phyloP scores from a whole-genome alignment of 2,797 vertebrate genomes.

The Leptoclinus maculatus region DNA sequence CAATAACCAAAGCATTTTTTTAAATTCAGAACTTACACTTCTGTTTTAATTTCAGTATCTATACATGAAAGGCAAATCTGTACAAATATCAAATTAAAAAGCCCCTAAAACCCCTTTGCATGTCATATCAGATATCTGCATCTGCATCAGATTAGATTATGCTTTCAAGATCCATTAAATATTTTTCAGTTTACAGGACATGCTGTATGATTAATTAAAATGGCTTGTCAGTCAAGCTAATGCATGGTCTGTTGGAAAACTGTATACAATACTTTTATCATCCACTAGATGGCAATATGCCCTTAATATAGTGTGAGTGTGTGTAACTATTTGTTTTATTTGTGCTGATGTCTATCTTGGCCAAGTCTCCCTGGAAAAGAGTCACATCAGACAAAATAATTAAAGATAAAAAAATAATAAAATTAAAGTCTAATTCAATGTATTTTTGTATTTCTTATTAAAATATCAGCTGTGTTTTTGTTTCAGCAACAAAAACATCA shows the following conservation, averaged over 20 bases:
- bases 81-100: not conserved
- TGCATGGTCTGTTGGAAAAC: slow-evolving; percentile 2
- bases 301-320: not conserved
- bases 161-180: not conserved
- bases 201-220: not conserved
- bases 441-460: not conserved
- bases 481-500: not conserved
- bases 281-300: slow-evolving; percentile 68
- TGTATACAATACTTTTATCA: not conserved
- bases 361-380: not conserved
- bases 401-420: not conserved
- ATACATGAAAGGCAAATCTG: not conserved
- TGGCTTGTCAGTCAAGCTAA: not conserved
- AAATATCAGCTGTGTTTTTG: not conserved
- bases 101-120: not conserved
- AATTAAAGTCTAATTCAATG: not conserved
- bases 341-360: not conserved
- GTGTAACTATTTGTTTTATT: not conserved
- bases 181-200: slow-evolving; percentile 1
- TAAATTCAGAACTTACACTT: not conserved
- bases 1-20: not conserved
- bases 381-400: not conserved
- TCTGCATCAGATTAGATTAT: not conserved
- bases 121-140: not conserved
- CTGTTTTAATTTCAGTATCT: not conserved